These are phyloP conservation scores for Saguinus imperator DNA, from an alignment of 2,113 vertebrate genomes.

Conservation along the genomic window DNA sequence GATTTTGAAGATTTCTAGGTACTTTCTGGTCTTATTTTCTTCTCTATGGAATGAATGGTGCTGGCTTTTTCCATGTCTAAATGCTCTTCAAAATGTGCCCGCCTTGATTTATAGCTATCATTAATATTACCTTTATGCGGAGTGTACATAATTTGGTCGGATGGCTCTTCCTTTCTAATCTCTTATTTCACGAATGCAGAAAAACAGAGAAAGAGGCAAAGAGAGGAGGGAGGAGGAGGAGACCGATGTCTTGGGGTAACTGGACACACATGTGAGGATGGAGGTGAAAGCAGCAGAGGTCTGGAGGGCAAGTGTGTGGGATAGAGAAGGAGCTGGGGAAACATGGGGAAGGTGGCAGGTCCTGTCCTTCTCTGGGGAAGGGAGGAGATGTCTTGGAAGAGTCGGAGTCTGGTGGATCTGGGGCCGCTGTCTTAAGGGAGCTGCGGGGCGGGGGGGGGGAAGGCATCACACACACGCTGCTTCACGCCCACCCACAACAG, in stretches of 20 bases:
- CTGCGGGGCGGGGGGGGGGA: not conserved
- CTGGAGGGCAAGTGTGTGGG: not conserved
- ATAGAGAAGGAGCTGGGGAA: not conserved
- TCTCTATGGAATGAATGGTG: not conserved
- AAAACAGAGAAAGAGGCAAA: not conserved
- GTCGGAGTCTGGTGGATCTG: not conserved
- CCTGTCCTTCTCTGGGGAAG: not conserved
- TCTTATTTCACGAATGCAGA: not conserved
- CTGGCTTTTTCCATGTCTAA: no score
- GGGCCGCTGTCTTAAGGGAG: not conserved
- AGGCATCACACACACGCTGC: fast-evolving
- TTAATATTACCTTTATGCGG: not conserved
- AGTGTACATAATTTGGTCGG: not conserved
- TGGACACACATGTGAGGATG: fast-evolving
- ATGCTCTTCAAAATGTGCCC: not conserved
- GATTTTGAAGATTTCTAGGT: not conserved
- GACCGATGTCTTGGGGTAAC: not conserved
- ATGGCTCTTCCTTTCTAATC: not conserved
- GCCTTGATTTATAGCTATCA: not conserved
- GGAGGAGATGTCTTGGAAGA: not conserved
- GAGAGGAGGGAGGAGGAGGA: not conserved
- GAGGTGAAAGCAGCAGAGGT: not conserved
- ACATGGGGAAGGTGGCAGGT: not conserved
- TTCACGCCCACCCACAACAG: no score
- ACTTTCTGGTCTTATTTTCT: not conserved